Percentiles rank a stretch among this genome's conserved stretches.
Evolutionary conservation across 2,888 invertebrate genomes (phyloP).

Genomic region (Ichneumon xanthorius): DNA sequence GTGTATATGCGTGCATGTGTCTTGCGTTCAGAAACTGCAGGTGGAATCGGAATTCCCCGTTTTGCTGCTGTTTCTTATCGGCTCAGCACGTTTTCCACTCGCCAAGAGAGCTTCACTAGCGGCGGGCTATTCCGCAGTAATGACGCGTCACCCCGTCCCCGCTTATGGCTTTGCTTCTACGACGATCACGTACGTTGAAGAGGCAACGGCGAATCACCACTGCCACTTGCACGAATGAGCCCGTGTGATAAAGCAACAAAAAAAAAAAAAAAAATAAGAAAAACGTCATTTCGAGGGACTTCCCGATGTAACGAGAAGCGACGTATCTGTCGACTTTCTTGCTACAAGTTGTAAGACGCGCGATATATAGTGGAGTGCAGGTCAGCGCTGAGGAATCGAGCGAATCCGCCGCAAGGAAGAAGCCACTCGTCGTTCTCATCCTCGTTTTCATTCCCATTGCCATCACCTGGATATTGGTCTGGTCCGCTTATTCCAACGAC

Average conservation of each 20-base stretch:
- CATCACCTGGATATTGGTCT: not conserved
- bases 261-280: constrained; percentile 5
- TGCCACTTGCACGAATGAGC: constrained; percentile 20
- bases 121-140: constrained; percentile 5
- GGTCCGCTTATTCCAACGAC: constrained; percentile 3
- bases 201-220: not conserved
- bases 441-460: constrained; percentile 26
- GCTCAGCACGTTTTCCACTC: not conserved
- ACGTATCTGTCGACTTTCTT: constrained; percentile 56
- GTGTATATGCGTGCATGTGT: not conserved
- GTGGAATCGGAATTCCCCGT: not conserved
- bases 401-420: constrained; percentile 3
- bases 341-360: constrained; percentile 22
- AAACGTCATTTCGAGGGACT: constrained; percentile 47
- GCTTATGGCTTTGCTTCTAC: not conserved
- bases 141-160: not conserved
- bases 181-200: not conserved
- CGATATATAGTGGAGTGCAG: constrained; percentile 9
- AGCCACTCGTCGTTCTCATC: constrained; percentile 19
- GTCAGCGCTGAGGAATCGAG: not conserved
- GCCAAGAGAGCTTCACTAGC: not conserved
- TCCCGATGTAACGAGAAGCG: constrained; percentile 44
- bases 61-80: not conserved
- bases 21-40: not conserved
- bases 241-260: not conserved